Conservation (phyloP, 1,140 invertebrate genomes). For the Rhagoletis pomonella region DNA sequence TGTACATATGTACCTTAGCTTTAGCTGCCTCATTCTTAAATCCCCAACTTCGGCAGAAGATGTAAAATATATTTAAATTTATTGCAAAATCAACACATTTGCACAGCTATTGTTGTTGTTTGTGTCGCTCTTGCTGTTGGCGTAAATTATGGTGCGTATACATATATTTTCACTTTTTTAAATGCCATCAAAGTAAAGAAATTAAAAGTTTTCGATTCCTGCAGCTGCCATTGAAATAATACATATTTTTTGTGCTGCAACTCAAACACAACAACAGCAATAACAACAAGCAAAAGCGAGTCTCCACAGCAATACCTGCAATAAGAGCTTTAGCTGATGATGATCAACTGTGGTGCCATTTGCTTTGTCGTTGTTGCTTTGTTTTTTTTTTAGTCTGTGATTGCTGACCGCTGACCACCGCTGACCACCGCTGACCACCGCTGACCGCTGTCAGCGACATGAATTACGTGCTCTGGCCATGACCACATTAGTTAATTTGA, state of each 20-base stretch:
- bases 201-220: constrained; percentile 18
- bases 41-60: no score
- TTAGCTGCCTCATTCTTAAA: no score
- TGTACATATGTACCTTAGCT: no score
- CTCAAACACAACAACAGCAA: background rate
- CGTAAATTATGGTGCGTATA: background rate
- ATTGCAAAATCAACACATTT: constrained; percentile 44
- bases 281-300: background rate
- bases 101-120: background rate
- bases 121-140: background rate
- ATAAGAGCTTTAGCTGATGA: background rate
- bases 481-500: constrained; percentile 51
- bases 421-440: background rate
- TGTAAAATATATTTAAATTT: constrained; percentile 28
- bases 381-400: background rate
- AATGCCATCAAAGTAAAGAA: background rate
- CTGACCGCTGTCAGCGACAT: constrained; percentile 21
- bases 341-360: background rate
- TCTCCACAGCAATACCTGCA: background rate
- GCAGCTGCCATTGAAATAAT: background rate
- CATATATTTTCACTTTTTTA: constrained; percentile 9
- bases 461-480: constrained; percentile 38
- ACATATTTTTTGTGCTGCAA: background rate
- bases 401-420: no score
- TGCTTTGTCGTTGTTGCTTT: background rate